Evolutionary conservation across 2,113 vertebrate genomes (phyloP).

Genomic region (Platycercus adscitus): DNA sequence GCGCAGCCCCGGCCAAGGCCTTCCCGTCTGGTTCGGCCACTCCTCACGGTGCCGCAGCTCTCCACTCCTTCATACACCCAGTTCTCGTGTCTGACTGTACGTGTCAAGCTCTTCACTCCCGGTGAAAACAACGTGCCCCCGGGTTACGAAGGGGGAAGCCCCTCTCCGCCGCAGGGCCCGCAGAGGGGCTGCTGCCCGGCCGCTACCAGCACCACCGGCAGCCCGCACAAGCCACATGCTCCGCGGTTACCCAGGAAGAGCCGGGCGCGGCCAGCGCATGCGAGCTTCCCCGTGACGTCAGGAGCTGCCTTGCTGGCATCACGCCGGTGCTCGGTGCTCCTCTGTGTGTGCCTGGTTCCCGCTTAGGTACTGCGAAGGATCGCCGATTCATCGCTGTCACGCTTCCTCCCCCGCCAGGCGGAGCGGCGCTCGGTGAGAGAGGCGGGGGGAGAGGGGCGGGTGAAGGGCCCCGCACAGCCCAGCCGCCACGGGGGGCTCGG

Average conservation of each 20-base stretch:
- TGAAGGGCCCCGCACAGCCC: too few species aligned
- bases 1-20: neutral
- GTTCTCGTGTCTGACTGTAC: neutral
- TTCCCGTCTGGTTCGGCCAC: rapidly evolving
- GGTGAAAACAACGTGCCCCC: too few species aligned
- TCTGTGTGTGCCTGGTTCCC: neutral
- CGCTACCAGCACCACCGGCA: neutral
- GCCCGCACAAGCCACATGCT: too few species aligned
- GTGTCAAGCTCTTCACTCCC: neutral
- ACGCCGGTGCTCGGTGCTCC: neutral
- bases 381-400: neutral
- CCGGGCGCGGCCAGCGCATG: neutral
- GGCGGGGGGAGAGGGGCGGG: too few species aligned
- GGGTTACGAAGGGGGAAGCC: neutral
- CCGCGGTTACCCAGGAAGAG: too few species aligned
- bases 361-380: neutral
- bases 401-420: neutral
- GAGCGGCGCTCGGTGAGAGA: neutral
- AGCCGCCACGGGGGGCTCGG: neutral
- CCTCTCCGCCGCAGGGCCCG: rapidly evolving
- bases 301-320: rapidly evolving
- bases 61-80: neutral
- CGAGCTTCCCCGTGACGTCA: neutral
- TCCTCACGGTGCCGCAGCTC: rapidly evolving
- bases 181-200: neutral